These are phyloP conservation scores for Ganaspis brasiliensis DNA, from an alignment of 2,888 invertebrate species.

Conservation along the genomic window DNA sequence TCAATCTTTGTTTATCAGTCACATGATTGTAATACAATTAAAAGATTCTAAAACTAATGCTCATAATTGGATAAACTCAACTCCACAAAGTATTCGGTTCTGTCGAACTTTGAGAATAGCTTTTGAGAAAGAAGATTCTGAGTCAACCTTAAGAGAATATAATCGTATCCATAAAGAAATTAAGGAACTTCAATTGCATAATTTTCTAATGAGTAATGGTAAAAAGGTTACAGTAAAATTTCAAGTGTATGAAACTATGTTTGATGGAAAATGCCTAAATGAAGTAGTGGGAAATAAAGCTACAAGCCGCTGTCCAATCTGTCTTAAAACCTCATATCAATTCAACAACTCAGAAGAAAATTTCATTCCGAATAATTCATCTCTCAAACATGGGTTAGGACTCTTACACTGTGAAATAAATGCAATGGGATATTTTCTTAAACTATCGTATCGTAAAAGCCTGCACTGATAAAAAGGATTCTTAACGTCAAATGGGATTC, in stretches of 20 bases:
- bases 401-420: constrained; percentile 7
- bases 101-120: constrained; percentile 23
- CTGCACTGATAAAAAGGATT: too few species aligned
- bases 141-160: constrained; percentile 1
- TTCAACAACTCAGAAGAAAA: constrained; percentile 3
- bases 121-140: constrained; percentile 41
- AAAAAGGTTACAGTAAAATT: too few species aligned
- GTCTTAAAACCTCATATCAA: neutral
- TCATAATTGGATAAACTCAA: neutral
- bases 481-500: too few species aligned
- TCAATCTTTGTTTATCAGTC: constrained; percentile 33
- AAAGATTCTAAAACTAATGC: neutral
- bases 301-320: constrained; percentile 36
- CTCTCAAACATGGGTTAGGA: neutral
- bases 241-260: too few species aligned
- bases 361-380: neutral
- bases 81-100: neutral
- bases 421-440: neutral
- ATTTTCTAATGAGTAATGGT: too few species aligned
- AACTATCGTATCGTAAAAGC: neutral
- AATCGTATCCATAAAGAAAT: constrained; percentile 13
- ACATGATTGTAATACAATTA: constrained; percentile 22
- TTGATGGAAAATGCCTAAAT: constrained; percentile 43
- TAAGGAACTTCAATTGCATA: neutral
- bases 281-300: constrained; percentile 18